Percentiles rank a stretch among this genome's conserved stretches.
Conservation (phyloP, 1,140 invertebrate species). For the Anthonomus grandis region DNA sequence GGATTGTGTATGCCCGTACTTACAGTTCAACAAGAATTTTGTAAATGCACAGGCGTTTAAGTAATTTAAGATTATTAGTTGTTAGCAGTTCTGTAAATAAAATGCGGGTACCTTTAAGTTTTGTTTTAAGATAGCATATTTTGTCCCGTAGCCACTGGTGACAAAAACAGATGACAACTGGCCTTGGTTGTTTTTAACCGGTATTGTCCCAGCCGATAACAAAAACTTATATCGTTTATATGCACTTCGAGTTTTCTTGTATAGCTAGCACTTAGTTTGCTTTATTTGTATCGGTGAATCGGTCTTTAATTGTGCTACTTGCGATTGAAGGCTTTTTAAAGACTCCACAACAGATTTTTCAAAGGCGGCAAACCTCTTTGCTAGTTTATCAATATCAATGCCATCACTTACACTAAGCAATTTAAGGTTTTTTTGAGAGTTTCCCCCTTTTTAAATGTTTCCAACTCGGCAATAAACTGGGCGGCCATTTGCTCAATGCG, state of each 20-base stretch:
- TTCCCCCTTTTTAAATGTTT: neutral
- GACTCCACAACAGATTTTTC: too few species aligned
- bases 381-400: neutral
- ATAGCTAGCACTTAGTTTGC: neutral
- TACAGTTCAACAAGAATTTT: too few species aligned
- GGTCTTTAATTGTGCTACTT: neutral
- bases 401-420: neutral
- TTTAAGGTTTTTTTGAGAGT: neutral
- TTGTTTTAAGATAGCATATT: neutral
- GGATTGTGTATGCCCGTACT: too few species aligned
- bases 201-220: neutral
- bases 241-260: neutral
- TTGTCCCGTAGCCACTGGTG: slow-evolving; percentile 1
- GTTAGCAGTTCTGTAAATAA: slow-evolving; percentile 1
- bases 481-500: slow-evolving; percentile 4
- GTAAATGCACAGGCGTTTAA: too few species aligned
- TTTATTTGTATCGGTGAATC: neutral
- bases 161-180: neutral
- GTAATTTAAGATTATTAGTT: neutral
- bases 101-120: neutral
- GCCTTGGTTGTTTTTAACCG: too few species aligned
- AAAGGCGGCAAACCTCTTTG: neutral
- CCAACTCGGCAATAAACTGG: neutral
- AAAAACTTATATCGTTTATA: neutral
- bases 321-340: neutral